Percentiles rank a stretch among this genome's conserved stretches.
Conservation (phyloP, 2,888 invertebrate species). For the Orthosia gothica region DNA sequence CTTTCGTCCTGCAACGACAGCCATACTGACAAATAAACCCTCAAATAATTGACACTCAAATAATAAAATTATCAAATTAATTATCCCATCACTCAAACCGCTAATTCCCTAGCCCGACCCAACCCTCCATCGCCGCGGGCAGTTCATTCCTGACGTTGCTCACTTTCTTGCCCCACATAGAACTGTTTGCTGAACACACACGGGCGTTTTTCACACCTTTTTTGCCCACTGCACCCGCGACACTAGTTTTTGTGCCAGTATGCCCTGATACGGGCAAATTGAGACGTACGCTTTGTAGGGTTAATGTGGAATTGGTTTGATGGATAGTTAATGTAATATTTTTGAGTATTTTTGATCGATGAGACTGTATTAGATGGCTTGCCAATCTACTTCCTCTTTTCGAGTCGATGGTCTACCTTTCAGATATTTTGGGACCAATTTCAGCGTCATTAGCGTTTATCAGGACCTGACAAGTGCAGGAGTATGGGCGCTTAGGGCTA, state of each 20-base stretch:
- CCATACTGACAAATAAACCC: background rate
- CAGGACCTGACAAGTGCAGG: too few relatives aligned
- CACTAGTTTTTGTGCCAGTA: conserved; percentile 51
- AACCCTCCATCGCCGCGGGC: conserved; percentile 58
- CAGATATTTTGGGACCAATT: too few relatives aligned
- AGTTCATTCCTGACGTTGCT: conserved; percentile 59
- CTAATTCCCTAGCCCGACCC: conserved; percentile 37
- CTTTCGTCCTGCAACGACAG: too few relatives aligned
- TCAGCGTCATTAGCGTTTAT: too few relatives aligned
- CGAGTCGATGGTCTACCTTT: too few relatives aligned
- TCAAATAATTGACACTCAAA: background rate
- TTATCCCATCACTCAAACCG: conserved; percentile 13
- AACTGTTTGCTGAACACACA: conserved; percentile 62
- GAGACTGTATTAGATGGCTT: background rate
- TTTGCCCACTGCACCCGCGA: conserved; percentile 52
- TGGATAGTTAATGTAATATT: background rate
- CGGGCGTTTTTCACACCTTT: conserved; percentile 54
- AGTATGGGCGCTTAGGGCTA: too few relatives aligned
- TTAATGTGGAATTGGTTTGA: conserved; percentile 25
- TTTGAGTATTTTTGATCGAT: background rate
- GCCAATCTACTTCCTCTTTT: too few relatives aligned
- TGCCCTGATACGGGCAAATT: conserved; percentile 29
- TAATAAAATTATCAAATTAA: background rate
- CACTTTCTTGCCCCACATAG: conserved; percentile 61
- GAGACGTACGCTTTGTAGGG: conserved; percentile 27